A percentile compares a stretch with the other conserved stretches of the same genome.
Evolutionary conservation across 1,140 invertebrate genomes (phyloP).

Genomic region (Trachymyrmex cornetzi): DNA sequence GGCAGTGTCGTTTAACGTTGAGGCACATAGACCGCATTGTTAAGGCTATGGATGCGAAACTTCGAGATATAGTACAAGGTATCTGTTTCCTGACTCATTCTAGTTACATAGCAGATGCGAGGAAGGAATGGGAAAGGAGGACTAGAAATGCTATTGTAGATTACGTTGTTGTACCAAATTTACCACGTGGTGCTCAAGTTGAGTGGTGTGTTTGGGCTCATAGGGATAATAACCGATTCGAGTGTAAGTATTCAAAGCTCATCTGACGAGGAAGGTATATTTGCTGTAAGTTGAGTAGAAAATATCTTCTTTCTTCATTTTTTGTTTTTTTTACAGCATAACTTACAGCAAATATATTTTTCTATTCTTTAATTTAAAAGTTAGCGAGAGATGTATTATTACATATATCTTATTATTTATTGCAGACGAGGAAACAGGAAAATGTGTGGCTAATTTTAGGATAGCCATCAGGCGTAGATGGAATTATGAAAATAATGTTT

Average conservation of each 20-base stretch:
- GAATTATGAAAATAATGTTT: constrained; percentile 96
- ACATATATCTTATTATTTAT: constrained; percentile 67
- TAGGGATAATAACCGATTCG: constrained; percentile 94
- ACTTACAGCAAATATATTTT: constrained; percentile 18
- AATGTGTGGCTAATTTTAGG: constrained; percentile 92
- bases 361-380: neutral
- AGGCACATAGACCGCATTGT: constrained; percentile 94
- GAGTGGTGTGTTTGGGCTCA: constrained; percentile 98
- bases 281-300: neutral
- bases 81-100: constrained; percentile 93
- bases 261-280: neutral
- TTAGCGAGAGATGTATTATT: neutral
- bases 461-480: constrained; percentile 93
- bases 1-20: constrained; percentile 93
- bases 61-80: constrained; percentile 94
- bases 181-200: constrained; percentile 93
- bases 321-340: neutral
- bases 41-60: constrained; percentile 91
- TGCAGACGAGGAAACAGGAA: constrained; percentile 95
- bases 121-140: constrained; percentile 92
- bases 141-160: constrained; percentile 96
- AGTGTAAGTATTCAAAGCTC: constrained; percentile 89
- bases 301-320: neutral
- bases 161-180: constrained; percentile 93
- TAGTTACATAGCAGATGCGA: constrained; percentile 90